Evolutionary conservation across 2,113 vertebrate genomes (phyloP).

Genomic region (Scomber japonicus): DNA sequence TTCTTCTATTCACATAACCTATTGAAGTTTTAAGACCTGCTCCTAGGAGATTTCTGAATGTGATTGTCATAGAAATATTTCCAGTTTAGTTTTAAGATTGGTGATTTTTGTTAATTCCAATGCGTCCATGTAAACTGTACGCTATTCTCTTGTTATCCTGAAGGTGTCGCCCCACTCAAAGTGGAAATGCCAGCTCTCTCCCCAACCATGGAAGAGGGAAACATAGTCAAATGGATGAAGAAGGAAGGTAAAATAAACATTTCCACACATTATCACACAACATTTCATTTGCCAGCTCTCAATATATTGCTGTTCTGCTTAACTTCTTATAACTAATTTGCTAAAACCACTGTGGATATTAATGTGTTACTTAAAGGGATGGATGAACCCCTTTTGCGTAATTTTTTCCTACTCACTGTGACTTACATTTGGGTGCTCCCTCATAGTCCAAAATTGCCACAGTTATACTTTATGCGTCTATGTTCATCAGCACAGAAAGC

Average conservation of each 20-base stretch:
- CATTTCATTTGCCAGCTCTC: background rate
- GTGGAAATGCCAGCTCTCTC: conserved; percentile 97
- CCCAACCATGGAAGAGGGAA: conserved; percentile 98
- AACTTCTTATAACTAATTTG: background rate
- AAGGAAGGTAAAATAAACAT: conserved; percentile 90
- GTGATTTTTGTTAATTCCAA: background rate
- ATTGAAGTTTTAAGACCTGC: background rate
- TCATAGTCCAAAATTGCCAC: background rate
- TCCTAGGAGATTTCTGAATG: background rate
- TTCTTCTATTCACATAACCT: background rate
- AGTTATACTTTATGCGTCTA: background rate
- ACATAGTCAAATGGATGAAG: conserved; percentile 97
- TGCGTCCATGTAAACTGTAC: background rate
- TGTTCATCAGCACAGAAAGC: background rate
- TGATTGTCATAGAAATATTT: conserved; percentile 1
- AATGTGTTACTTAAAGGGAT: background rate
- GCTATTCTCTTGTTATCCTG: conserved; percentile 67
- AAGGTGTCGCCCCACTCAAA: conserved; percentile 89
- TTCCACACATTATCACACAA: background rate
- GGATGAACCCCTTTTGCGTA: background rate
- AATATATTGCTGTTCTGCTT: background rate
- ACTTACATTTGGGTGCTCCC: background rate
- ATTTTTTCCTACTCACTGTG: background rate
- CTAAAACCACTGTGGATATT: background rate
- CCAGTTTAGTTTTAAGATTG: background rate